Evolutionary conservation across 2,888 invertebrate genomes (phyloP), one percentile per base, ranked within the genome.

Genomic region (Noctuana brunneofusca): DNA sequence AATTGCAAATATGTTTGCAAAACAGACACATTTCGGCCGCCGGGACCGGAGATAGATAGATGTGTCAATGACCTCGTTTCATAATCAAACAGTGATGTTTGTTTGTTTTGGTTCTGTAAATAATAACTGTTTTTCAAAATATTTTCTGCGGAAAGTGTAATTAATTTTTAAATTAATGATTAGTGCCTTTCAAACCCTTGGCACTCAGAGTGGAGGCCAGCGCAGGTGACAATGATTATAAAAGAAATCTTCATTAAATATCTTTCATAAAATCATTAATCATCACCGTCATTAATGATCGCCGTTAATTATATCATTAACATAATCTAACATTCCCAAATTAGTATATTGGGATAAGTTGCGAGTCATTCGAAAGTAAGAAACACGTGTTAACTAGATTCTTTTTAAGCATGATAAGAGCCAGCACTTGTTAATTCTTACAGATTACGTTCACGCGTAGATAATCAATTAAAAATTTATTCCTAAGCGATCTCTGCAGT

Each of bases 1-100:
- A 43, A 43, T 43, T 43, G 43, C 43, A 43, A 43, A 43, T 43
- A 43, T 43, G 18, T 43, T 43, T 43, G 43, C 43, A 43, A 43
- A 18, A 43, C 11, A 18, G 18, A 43, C 43, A 8, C 43, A 43
- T 43, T 43, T 43, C 18, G 43, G 18, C 43, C 18, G 18, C 9
- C 16, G 18, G 18, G 8, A 43, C 9, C 18, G 18, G 18, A 18
- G 43, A 43, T 43, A 43, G 43, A 43, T 43, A 18, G n/a, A n/a
- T 18, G 18, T 43, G 43, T 43, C 43, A 18, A 18, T 43, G 18
- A 43, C 43, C 43, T 43, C 43, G 43, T 43, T 43, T 18, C 18
- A 18, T 18, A 43, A 43, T 20, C 43, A 43, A 0, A 43, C 9
- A 11, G 11, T 11, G 11, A 9, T 43, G 18, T 18, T 43, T 43